phyloP scores from a whole-genome alignment of 2,888 invertebrate species.

The Halictus ligatus region DNA sequence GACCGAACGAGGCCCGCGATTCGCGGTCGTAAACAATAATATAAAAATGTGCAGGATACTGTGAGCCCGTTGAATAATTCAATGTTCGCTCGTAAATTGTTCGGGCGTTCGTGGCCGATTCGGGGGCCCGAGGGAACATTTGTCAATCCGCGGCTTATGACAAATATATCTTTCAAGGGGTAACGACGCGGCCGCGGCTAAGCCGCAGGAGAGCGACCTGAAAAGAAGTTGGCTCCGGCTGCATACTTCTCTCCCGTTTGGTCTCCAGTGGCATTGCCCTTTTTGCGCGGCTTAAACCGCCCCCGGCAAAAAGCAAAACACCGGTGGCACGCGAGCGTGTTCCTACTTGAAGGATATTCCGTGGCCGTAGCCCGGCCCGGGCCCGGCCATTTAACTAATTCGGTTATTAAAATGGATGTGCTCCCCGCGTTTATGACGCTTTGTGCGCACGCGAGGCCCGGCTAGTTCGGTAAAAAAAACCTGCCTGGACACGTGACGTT shows the following conservation, averaged over 20 bases:
- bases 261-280: conserved; percentile 59
- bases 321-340: conserved; percentile 72
- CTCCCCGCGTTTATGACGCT: conserved; percentile 63
- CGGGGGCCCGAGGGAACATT: conserved; percentile 53
- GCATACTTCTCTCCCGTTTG: conserved; percentile 61
- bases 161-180: conserved; percentile 59
- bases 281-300: conserved; percentile 62
- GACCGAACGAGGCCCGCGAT: conserved; percentile 9
- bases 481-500: conserved; percentile 58
- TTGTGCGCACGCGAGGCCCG: conserved; percentile 55
- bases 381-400: conserved; percentile 73
- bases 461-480: conserved; percentile 48
- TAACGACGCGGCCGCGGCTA: conserved; percentile 48
- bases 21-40: conserved; percentile 52
- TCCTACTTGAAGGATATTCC: conserved; percentile 50
- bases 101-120: conserved; percentile 41
- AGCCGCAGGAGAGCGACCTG: conserved; percentile 56
- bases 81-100: conserved; percentile 55
- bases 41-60: conserved; percentile 55
- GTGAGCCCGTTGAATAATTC: conserved; percentile 58
- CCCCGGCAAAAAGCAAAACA: conserved; percentile 63
- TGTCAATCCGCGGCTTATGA: conserved; percentile 64
- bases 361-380: conserved; percentile 50
- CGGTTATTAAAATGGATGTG: conserved; percentile 78
- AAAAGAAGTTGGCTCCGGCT: conserved; percentile 50